Base-by-base conservation (phyloP, 2,888 invertebrate genomes). In the Patella caerulea region DNA sequence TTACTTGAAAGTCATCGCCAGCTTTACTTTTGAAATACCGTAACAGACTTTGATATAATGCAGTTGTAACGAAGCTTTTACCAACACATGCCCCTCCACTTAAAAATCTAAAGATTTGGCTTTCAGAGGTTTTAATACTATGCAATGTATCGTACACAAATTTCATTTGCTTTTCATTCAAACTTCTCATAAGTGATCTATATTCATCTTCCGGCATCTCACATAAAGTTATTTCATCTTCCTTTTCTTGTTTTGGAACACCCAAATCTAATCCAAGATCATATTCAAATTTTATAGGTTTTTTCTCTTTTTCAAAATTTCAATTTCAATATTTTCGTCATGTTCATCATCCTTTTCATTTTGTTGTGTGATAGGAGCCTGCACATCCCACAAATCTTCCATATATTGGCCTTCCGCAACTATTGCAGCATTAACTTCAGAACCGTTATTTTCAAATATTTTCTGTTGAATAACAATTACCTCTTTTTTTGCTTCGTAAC, bases 71-170 rank as follows among this genome's bases (percentile, higher is more conserved):
- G 75, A 76, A 72, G 72, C 75, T 81, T 78, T 85, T 84, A 2
- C 84, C 83, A 29, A 83, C 83, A 70, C 83, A 84, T 59, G 83
- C 83, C 11, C 83, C 83, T 52, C 83, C 83, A 80, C 77, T 80
- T 11, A 83, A 34, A 69, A 84, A 84, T 59, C 75, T 69, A 65
- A 78, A 82, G 7, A 83, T 75, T 72, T 80, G 83, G 54, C 74
- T 71, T 29, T 69, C 17, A 14, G 72, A 59, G 34, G 79, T 78
- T 76, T 81, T 85, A 2, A 83, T 11, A 3, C 24, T n/a, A 72
- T 82, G 73, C 15, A 85, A 59, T 15, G 72, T 79, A 65, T 81
- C 74, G 76, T 80, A 80, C 2, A 84, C 77, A 79, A 83, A 83
- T 45, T 74, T 56, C 29, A 73, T 71, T 72, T 84, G 83, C 71